phyloP scores from a whole-genome alignment of 1,140 invertebrate species.

The Zaprionus gabonicus region DNA sequence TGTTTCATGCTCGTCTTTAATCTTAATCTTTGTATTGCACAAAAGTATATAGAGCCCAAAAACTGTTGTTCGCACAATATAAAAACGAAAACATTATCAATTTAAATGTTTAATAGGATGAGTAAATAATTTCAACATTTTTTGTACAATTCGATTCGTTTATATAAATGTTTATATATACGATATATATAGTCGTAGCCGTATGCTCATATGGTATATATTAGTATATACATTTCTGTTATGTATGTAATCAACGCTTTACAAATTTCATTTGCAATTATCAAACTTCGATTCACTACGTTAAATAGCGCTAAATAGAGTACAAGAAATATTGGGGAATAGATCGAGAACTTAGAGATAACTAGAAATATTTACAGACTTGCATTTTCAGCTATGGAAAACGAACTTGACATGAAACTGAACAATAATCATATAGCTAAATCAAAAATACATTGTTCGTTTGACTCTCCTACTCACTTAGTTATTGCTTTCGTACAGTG shows the following conservation, averaged over 20 bases:
- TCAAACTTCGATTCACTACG: slow-evolving; percentile 42
- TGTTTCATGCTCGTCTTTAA: slow-evolving; percentile 57
- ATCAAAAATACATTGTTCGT: slow-evolving; percentile 12
- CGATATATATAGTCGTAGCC: slow-evolving; percentile 30
- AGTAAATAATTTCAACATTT: slow-evolving; percentile 38
- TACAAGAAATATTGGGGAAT: neutral
- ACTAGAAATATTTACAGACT: slow-evolving; percentile 21
- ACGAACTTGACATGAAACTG: neutral
- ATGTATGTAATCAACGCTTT: slow-evolving; percentile 59
- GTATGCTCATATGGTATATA: slow-evolving; percentile 19
- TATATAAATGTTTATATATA: slow-evolving; percentile 23
- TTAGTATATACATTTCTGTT: slow-evolving; percentile 28
- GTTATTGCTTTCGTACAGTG: slow-evolving; percentile 41
- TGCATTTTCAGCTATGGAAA: slow-evolving; percentile 1
- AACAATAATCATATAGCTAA: slow-evolving; percentile 12
- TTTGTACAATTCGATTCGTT: slow-evolving; percentile 45
- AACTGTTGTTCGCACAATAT: slow-evolving; percentile 15
- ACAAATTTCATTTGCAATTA: slow-evolving; percentile 44
- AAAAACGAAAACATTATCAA: slow-evolving; percentile 8
- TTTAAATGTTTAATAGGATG: slow-evolving; percentile 25
- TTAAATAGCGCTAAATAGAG: slow-evolving; percentile 41
- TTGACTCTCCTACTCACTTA: slow-evolving; percentile 16
- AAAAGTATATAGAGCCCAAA: slow-evolving; percentile 33
- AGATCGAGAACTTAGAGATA: slow-evolving; percentile 1
- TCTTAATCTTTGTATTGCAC: slow-evolving; percentile 62